Conservation (phyloP, 2,888 invertebrate genomes). For the Strigamia maritima region DNA sequence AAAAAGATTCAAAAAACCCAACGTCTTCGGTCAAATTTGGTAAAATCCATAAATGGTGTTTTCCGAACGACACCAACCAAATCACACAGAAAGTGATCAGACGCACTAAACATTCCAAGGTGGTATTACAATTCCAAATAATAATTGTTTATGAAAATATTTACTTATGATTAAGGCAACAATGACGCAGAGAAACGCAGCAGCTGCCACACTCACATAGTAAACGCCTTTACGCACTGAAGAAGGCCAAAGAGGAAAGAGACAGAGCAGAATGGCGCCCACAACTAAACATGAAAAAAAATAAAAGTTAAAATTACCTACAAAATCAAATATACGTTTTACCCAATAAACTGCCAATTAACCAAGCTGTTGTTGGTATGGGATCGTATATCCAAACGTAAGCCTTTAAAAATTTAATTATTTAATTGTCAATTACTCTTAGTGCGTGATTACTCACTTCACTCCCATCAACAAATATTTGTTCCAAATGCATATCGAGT, state of each 20-base stretch:
- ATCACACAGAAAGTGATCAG: slow-evolving; percentile 86
- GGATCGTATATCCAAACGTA: slow-evolving; percentile 99
- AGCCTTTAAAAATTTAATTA: slow-evolving; percentile 55
- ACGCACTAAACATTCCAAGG: slow-evolving; percentile 60
- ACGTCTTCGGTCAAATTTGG: slow-evolving; percentile 99
- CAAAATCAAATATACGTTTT: background rate
- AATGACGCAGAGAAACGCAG: slow-evolving; percentile 90
- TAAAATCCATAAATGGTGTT: slow-evolving; percentile 94
- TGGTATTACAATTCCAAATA: background rate
- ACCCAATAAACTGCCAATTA: slow-evolving; percentile 68
- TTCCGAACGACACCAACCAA: slow-evolving; percentile 81
- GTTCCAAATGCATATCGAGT: slow-evolving; percentile 95
- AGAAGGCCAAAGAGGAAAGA: slow-evolving; percentile 99
- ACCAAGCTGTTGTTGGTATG: slow-evolving; percentile 72
- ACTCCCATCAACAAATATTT: slow-evolving; percentile 81
- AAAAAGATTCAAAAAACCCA: slow-evolving; percentile 97
- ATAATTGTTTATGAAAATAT: background rate
- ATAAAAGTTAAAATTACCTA: slow-evolving; percentile 47
- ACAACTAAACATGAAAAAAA: slow-evolving; percentile 66
- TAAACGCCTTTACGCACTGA: slow-evolving; percentile 91
- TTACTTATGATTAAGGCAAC: slow-evolving; percentile 75
- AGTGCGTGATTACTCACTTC: slow-evolving; percentile 57
- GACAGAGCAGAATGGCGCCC: slow-evolving; percentile 89
- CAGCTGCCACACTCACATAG: slow-evolving; percentile 91
- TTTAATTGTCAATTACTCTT: background rate